These are phyloP conservation scores for Tanytarsus gracilentus DNA, from an alignment of 2,888 invertebrate genomes.

Conservation along the genomic window DNA sequence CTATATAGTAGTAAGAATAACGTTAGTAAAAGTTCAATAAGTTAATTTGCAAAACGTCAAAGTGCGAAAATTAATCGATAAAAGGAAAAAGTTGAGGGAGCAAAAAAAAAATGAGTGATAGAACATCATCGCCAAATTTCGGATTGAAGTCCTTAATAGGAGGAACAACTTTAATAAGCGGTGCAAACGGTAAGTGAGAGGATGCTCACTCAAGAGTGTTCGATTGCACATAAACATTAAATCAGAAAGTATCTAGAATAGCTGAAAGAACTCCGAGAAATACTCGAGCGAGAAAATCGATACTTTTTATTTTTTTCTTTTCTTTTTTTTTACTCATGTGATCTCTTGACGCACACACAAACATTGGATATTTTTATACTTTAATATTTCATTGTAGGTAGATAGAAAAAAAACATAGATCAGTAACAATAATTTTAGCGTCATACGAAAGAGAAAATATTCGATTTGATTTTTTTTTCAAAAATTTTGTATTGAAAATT, in stretches of 20 bases:
- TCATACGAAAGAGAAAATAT: slow-evolving; percentile 17
- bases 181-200: slow-evolving; percentile 51
- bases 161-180: slow-evolving; percentile 64
- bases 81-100: background rate
- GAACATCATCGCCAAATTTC: slow-evolving; percentile 81
- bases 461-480: no score
- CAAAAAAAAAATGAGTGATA: slow-evolving; percentile 64
- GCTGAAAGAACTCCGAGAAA: background rate
- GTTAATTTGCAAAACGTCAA: background rate
- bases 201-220: background rate
- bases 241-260: background rate
- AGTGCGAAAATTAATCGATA: background rate
- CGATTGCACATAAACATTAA: background rate
- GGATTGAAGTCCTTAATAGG: slow-evolving; percentile 74
- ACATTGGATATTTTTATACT: slow-evolving; percentile 10
- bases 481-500: no score
- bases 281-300: slow-evolving; percentile 19
- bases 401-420: slow-evolving; percentile 13
- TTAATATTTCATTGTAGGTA: slow-evolving; percentile 10
- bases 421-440: slow-evolving; percentile 24
- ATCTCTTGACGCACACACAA: slow-evolving; percentile 22
- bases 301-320: slow-evolving; percentile 20
- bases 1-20: no score
- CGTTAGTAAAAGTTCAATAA: background rate
- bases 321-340: slow-evolving; percentile 23